Evolutionary conservation across 2,888 invertebrate species (phyloP), one percentile per base, ranked within the genome.

Genomic region (Ariolimax columbianus): DNA sequence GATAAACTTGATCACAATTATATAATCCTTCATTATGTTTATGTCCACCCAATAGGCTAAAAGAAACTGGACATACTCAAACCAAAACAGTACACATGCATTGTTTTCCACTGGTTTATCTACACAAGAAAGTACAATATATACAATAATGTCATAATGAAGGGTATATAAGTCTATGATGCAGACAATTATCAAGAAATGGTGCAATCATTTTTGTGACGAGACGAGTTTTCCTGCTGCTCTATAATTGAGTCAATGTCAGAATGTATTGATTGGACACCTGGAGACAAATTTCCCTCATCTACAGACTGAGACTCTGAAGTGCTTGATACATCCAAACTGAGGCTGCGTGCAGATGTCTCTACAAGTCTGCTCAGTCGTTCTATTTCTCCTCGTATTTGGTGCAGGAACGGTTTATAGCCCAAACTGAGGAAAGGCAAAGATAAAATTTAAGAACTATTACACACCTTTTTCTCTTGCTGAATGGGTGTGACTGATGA

Each of bases 381-480:
- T 23, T 91, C 89, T 77, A 90, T 91, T 88, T 93, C 93, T 30
- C 89, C 89, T 70, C 90, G 78, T 77, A 93, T 92, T 43, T 91
- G 90, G 75, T 90, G 90, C 55, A 94, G 88, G 89, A 94, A 93
- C 11, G 93, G 92, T 86, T 92, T 93, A 90, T 94, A 94, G 47
- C 94, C 94, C 86, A 93, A 88, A 88, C 94, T 93, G 91, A 30
- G 92, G 63, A 79, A 30, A 68, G 14, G 38, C n/a, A n/a, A n/a
- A n/a, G n/a, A n/a, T n/a, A n/a, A n/a, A n/a, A n/a, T n/a, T n/a
- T n/a, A n/a, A n/a, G n/a, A n/a, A n/a, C n/a, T n/a, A n/a, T n/a
- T n/a, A n/a, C n/a, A n/a, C n/a, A n/a, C n/a, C n/a, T n/a, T n/a
- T n/a, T n/a, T n/a, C n/a, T n/a, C n/a, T n/a, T n/a, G n/a, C n/a